phyloP scores from a whole-genome alignment of 2,888 invertebrate species.

The Actias luna region DNA sequence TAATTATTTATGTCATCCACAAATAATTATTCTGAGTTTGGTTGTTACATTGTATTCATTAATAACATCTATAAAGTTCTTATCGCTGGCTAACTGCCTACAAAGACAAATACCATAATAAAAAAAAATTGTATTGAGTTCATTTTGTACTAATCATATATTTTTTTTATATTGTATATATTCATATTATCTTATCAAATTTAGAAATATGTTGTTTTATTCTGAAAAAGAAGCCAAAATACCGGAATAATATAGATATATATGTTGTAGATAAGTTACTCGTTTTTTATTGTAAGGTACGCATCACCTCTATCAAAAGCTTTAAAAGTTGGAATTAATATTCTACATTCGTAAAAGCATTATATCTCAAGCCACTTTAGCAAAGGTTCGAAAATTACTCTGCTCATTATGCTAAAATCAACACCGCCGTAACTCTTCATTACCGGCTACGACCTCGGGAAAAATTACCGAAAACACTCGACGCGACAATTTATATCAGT shows the following conservation, averaged over 20 bases:
- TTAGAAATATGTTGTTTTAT: too few species aligned
- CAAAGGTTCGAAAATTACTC: conserved; percentile 48
- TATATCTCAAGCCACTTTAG: conserved; percentile 33
- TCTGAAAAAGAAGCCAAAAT: too few species aligned
- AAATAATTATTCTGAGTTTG: too few species aligned
- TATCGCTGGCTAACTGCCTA: too few species aligned
- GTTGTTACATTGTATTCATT: too few species aligned
- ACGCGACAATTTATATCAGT: conserved; percentile 46
- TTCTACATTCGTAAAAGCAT: background rate
- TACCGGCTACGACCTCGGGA: conserved; percentile 45
- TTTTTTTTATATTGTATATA: too few species aligned
- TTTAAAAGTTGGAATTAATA: background rate
- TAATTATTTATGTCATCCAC: too few species aligned
- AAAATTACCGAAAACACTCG: conserved; percentile 43
- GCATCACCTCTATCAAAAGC: background rate
- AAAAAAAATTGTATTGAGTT: too few species aligned
- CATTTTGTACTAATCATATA: too few species aligned
- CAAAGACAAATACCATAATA: too few species aligned
- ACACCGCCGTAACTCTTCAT: conserved; percentile 65
- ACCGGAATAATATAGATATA: background rate
- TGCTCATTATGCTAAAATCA: conserved; percentile 68
- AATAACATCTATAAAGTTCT: too few species aligned
- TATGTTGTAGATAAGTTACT: background rate
- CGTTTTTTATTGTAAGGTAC: background rate
- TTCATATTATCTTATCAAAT: too few species aligned